A percentile compares a stretch with the other conserved stretches of the same genome.
Evolutionary conservation across 2,888 invertebrate genomes (phyloP).

Genomic region (Cerceris ruficornis): DNA sequence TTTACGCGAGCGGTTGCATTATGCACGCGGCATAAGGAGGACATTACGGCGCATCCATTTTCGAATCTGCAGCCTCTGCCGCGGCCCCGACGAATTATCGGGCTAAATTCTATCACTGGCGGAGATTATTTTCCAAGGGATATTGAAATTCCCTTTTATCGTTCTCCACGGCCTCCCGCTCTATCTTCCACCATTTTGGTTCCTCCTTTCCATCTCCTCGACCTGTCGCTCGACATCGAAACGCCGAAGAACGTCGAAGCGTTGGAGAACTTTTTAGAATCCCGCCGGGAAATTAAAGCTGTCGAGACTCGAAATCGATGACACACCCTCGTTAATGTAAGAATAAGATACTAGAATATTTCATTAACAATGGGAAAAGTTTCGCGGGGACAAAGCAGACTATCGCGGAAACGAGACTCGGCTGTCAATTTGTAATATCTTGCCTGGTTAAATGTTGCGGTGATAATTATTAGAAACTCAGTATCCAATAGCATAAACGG

Average conservation of each 20-base stretch:
- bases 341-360: slow-evolving; percentile 54
- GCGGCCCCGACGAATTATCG: slow-evolving; percentile 50
- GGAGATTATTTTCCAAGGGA: slow-evolving; percentile 53
- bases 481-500: background rate
- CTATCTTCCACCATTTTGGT: background rate
- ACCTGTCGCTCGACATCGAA: slow-evolving; percentile 35
- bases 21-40: slow-evolving; percentile 62
- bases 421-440: slow-evolving; percentile 11
- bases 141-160: slow-evolving; percentile 39
- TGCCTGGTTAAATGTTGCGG: slow-evolving; percentile 22
- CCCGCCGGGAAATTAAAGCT: slow-evolving; percentile 66
- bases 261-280: slow-evolving; percentile 59
- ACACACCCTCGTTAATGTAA: slow-evolving; percentile 59
- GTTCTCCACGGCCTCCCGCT: background rate
- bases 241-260: slow-evolving; percentile 29
- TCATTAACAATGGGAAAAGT: slow-evolving; percentile 48
- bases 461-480: slow-evolving; percentile 50
- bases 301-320: slow-evolving; percentile 51
- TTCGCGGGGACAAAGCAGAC: slow-evolving; percentile 20
- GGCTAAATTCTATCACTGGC: slow-evolving; percentile 53
- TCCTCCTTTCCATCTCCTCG: slow-evolving; percentile 19
- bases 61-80: slow-evolving; percentile 39
- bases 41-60: slow-evolving; percentile 58
- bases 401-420: slow-evolving; percentile 14
- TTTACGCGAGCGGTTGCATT: slow-evolving; percentile 61